These are phyloP conservation scores for Furcifer pardalis DNA, from an alignment of 2,797 vertebrate genomes.

Conservation along the genomic window DNA sequence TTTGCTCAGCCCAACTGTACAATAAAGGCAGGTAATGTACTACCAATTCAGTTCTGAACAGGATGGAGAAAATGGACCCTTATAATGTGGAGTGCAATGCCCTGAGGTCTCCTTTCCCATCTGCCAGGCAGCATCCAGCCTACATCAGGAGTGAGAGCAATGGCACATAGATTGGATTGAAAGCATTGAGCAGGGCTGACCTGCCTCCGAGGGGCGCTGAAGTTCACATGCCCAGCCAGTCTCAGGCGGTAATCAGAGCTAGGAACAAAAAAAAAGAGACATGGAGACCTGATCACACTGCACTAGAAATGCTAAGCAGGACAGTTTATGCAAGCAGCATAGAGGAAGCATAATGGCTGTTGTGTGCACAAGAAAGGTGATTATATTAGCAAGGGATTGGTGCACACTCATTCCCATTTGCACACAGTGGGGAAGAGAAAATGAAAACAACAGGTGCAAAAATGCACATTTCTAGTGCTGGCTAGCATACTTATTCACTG, in stretches of 20 bases:
- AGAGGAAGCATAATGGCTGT: background rate
- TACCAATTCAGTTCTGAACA: background rate
- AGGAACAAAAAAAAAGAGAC: constrained; percentile 73
- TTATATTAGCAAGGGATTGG: background rate
- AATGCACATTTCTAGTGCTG: constrained; percentile 12
- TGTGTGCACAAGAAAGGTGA: constrained; percentile 5
- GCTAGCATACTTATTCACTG: background rate
- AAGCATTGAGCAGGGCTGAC: constrained; percentile 35
- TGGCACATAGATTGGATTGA: constrained; percentile 32
- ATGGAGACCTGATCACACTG: constrained; percentile 56
- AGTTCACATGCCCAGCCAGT: constrained; percentile 70
- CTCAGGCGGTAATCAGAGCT: constrained; percentile 76
- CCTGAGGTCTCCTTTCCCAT: constrained; percentile 7
- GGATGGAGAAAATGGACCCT: background rate
- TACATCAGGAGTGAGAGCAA: constrained; percentile 21
- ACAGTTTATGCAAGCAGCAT: constrained; percentile 23
- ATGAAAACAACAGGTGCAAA: constrained; percentile 8
- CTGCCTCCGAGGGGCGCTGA: constrained; percentile 68
- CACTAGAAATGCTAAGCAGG: constrained; percentile 41
- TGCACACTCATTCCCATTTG: background rate
- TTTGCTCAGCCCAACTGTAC: background rate
- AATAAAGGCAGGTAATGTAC: background rate
- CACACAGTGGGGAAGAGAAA: background rate
- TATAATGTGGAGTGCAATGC: background rate
- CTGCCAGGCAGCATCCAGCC: constrained; percentile 50